Evolutionary conservation across 2,113 vertebrate species (phyloP), one percentile per base, ranked within the genome.

Genomic region (Toxotes chatareus): DNA sequence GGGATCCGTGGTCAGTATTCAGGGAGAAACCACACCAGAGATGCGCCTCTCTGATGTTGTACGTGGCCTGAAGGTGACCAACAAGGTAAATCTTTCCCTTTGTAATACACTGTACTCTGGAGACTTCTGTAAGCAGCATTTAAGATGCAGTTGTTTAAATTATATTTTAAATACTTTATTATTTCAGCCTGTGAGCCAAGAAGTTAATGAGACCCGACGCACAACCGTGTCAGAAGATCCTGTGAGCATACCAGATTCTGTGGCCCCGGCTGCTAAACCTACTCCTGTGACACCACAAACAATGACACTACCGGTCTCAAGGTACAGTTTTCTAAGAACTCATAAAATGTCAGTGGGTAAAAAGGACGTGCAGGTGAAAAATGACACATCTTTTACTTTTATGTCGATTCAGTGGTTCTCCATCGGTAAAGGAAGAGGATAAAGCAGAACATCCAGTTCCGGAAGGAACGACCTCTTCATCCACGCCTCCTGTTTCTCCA

Each of bases 21-120:
- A 92, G 1, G 97, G 95, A 68, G 98, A 98, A 88, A 93, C 94
- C 1, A 86, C 96, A 59, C 90, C 97, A 85, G 98, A 99, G 88
- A 97, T 95, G 89, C 97, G 96, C 79, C 96, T 99, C 94, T 96
- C 98, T 0, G 98, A 99, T 85, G 87, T 99, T 0, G 97, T 99
- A 12, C 96, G 98, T 82, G 97, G 97, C 83, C 92, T 98, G 57
- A 96, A 93, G 92, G 86, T 82, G 62, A 94, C 95, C 69, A 96
- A 96, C 79, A 99, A 98, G 96, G 98, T 98, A 89, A 82, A 9
- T n/a, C 9, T 40, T 34, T 5, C 16, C 10, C 31, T 65, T 17
- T 56, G 42, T 42, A 3, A 42, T 66, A 12, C 4, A 4, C 60
- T 62, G 4, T 46, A 34, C 31, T 56, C 4, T 38, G 14, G 1